Evolutionary conservation across 1,140 invertebrate species (phyloP).

Genomic region (Sipha flava): DNA sequence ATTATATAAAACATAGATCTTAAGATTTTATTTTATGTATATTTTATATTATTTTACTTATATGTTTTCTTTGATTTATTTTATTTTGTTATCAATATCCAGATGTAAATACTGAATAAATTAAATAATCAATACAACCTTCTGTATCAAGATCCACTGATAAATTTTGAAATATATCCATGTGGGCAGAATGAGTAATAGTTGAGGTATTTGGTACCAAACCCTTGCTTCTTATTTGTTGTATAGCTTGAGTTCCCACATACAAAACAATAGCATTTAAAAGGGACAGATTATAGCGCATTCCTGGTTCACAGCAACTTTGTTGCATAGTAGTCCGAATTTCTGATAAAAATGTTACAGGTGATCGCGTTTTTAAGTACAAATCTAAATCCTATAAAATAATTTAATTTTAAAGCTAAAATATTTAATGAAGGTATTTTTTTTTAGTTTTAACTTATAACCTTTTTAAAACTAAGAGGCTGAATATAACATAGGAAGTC

Average conservation of each 20-base stretch:
- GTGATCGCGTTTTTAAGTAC: conserved; percentile 87
- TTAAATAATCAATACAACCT: conserved; percentile 51
- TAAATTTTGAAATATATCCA: conserved; percentile 99
- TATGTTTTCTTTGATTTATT: too few species aligned
- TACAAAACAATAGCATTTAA: conserved; percentile 97
- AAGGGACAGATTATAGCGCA: conserved; percentile 87
- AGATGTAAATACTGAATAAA: neutral
- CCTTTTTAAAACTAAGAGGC: conserved; percentile 76
- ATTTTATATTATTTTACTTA: too few species aligned
- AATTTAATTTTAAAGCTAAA: too few species aligned
- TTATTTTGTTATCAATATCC: too few species aligned
- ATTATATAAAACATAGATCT: too few species aligned
- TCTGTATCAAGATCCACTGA: conserved; percentile 96
- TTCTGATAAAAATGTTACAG: conserved; percentile 91
- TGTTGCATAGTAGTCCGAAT: conserved; percentile 81
- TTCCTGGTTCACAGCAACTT: conserved; percentile 65
- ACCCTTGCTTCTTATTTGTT: conserved; percentile 74
- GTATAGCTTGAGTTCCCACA: conserved; percentile 93
- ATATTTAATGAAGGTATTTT: too few species aligned
- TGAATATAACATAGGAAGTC: conserved; percentile 84
- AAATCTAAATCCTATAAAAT: conserved; percentile 77
- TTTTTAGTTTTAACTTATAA: too few species aligned
- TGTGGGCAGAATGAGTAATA: conserved; percentile 93
- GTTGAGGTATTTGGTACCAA: conserved; percentile 90
- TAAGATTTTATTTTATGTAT: too few species aligned